phyloP scores from a whole-genome alignment of 2,113 vertebrate species.

The Phodopus roborovskii region DNA sequence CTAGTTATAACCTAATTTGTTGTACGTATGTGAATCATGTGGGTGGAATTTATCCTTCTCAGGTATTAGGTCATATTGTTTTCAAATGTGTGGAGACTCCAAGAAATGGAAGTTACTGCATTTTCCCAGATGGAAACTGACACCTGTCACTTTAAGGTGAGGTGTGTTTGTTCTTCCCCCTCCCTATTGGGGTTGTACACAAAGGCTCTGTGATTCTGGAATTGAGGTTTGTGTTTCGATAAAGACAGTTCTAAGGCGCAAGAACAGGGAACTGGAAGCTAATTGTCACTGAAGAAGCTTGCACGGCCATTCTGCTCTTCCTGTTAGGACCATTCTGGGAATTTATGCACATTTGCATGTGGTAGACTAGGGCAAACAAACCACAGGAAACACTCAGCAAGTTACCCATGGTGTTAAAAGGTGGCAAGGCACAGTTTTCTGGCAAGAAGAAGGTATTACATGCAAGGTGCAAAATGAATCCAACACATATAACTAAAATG shows the following conservation, averaged over 20 bases:
- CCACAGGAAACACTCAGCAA: neutral
- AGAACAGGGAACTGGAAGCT: neutral
- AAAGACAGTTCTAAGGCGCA: neutral
- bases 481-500: neutral
- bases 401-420: neutral
- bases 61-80: slow-evolving; percentile 36
- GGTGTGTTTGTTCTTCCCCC: neutral
- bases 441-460: neutral
- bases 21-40: slow-evolving; percentile 46
- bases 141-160: neutral
- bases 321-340: neutral
- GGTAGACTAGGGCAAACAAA: neutral
- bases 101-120: neutral
- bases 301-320: neutral
- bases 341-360: neutral
- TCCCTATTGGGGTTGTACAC: neutral
- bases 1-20: slow-evolving; percentile 71
- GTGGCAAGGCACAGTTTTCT: neutral
- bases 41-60: slow-evolving; percentile 56
- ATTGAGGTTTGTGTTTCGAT: slow-evolving; percentile 31
- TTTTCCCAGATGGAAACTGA: slow-evolving; percentile 54
- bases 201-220: slow-evolving; percentile 17
- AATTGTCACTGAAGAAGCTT: slow-evolving; percentile 4
- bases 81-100: slow-evolving; percentile 45
- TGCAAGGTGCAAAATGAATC: neutral